A percentile compares a stretch with the other conserved stretches of the same genome.
These are phyloP conservation scores for Musca domestica DNA, from an alignment of 1,140 invertebrate species.

Conservation along the genomic window DNA sequence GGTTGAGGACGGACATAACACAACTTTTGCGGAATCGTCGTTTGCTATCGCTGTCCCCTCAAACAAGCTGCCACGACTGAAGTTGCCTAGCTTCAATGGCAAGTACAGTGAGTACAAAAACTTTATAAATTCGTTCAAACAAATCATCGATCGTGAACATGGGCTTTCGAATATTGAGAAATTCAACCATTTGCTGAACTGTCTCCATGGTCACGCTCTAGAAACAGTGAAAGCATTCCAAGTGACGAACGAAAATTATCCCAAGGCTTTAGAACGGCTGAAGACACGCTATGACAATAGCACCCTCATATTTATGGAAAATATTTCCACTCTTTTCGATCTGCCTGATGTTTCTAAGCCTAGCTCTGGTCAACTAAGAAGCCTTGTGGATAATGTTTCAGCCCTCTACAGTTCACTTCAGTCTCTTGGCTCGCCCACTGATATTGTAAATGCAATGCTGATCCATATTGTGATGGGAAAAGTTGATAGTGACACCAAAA, in stretches of 20 bases:
- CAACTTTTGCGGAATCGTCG: too few species aligned
- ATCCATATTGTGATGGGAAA: not conserved
- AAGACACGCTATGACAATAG: conserved; percentile 11
- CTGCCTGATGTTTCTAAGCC: not conserved
- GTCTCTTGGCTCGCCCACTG: not conserved
- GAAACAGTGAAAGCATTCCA: conserved; percentile 5
- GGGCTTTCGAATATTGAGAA: not conserved
- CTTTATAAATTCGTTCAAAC: not conserved
- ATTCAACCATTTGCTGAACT: not conserved
- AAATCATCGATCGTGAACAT: not conserved
- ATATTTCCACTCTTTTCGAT: conserved; percentile 1
- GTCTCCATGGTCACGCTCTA: not conserved
- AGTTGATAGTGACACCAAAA: not conserved
- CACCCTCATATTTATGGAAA: not conserved
- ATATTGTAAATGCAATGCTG: not conserved
- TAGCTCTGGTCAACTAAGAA: not conserved
- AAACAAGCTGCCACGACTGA: not conserved
- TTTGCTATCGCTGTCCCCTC: too few species aligned
- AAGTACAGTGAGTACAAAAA: conserved; percentile 12
- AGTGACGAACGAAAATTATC: conserved; percentile 2
- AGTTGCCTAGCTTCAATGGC: conserved; percentile 12
- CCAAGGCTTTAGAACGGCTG: conserved; percentile 12
- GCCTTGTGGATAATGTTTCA: not conserved
- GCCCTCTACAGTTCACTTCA: not conserved
- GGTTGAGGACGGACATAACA: too few species aligned